Evolutionary conservation across 2,888 invertebrate genomes (phyloP), one percentile per base, ranked within the genome.

Genomic region (Palloptera scutellata): DNA sequence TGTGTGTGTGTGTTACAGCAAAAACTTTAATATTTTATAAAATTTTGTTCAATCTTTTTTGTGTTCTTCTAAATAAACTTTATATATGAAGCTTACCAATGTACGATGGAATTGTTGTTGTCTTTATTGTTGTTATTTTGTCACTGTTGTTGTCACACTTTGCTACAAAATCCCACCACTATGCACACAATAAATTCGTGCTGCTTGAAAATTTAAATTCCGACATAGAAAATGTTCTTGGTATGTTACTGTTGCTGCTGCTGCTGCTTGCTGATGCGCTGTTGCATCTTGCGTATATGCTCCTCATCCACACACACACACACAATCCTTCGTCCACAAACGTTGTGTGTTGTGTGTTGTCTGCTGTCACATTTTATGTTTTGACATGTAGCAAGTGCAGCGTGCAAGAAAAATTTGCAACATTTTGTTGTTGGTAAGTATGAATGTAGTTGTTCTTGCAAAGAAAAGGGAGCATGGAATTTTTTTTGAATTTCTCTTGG

Each of bases 351-450:
- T 41, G 17, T 13, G 45, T 30, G 40, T 41, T 12, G 19, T 53
- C 15, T 53, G 41, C 52, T 64, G 64, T 64, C 52, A 58, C 64
- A 64, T 64, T 58, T 64, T 41, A 52, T 64, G 59, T 64, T 59
- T 64, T 64, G 59, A 64, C 64, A 59, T 43, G 57, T 20, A 19
- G 63, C 54, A 63, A 63, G 62, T 41, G 48, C 6, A 19, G 51
- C 30, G 17, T 13, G 52, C 62, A 61, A 42, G 41, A 30, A n/a
- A 54, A 17, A 45, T 30, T 3, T 12, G n/a, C 30, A n/a, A 15
- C 6, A 19, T 51, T 3, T 61, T 48, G 48, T 60, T 19, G 58
- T n/a, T 11, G n/a, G 10, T 59, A 8, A 8, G 15, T 51, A 48
- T 43, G 45, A 11, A 43, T 43, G 45, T 43, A 43, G 10, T 9